A percentile compares a stretch with the other conserved stretches of the same genome.
Evolutionary conservation across 2,797 vertebrate genomes (phyloP).

Genomic region (Sebastes elongatus): DNA sequence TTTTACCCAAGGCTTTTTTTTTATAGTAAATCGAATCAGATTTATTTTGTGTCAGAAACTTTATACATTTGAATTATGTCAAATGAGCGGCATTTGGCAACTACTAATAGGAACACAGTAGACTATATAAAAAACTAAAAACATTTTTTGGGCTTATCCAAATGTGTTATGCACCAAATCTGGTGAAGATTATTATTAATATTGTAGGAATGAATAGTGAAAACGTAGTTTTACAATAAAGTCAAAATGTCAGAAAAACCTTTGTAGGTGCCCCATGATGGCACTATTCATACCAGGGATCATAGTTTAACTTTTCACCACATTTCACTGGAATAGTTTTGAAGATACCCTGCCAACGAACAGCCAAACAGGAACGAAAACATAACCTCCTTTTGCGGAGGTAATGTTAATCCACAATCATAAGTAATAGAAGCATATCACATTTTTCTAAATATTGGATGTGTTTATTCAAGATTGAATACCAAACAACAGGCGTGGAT

Average conservation of each 20-base stretch:
- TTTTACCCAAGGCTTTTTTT: too few relatives aligned
- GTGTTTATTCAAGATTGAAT: not conserved
- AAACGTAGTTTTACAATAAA: not conserved
- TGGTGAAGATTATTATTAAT: not conserved
- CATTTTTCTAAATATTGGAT: not conserved
- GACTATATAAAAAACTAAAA: too few relatives aligned
- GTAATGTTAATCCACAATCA: not conserved
- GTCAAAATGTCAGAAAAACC: fast-evolving
- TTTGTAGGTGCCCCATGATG: not conserved
- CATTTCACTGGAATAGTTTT: not conserved
- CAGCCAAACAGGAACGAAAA: not conserved
- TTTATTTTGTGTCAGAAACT: not conserved
- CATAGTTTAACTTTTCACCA: not conserved
- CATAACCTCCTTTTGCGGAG: not conserved
- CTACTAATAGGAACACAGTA: fast-evolving
- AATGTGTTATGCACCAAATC: not conserved
- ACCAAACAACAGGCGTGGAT: not conserved
- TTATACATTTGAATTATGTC: too few relatives aligned
- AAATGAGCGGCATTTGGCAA: fast-evolving
- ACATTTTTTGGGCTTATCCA: fast-evolving
- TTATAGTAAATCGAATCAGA: not conserved
- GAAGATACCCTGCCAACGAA: not conserved
- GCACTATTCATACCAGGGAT: not conserved
- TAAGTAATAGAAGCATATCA: not conserved
- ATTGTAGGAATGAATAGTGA: not conserved